Conservation (phyloP, 1,140 invertebrate species). For the Diachasmimorpha longicaudata region DNA sequence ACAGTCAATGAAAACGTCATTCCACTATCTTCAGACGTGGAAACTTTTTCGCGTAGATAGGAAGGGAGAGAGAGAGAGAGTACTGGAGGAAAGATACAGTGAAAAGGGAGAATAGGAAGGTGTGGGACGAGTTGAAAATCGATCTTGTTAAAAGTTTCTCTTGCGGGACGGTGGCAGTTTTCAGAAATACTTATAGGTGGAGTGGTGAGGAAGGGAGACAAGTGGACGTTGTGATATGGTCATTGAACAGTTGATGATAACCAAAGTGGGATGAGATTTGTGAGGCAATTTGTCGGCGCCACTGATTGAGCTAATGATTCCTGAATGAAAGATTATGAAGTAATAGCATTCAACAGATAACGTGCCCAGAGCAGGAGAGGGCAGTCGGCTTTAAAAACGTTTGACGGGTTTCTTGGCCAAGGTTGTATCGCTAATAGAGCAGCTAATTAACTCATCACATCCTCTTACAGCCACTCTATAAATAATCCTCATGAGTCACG, state of each 20-base stretch:
- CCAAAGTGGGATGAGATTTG: no score
- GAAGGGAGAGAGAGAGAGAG: background rate
- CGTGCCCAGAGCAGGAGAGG: no score
- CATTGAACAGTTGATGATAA: background rate
- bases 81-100: background rate
- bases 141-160: constrained; percentile 43
- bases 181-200: constrained; percentile 27
- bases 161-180: constrained; percentile 36
- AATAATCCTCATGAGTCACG: no score
- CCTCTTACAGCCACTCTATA: no score
- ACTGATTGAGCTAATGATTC: no score
- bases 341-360: no score
- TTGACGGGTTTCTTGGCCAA: no score
- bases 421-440: no score
- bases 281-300: no score
- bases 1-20: constrained; percentile 38
- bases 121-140: constrained; percentile 32
- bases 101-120: background rate
- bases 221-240: background rate
- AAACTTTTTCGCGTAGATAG: constrained; percentile 25
- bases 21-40: constrained; percentile 32
- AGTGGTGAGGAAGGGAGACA: background rate
- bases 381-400: no score
- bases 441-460: no score
- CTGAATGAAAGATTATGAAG: no score